Base-by-base conservation (phyloP, 2,797 vertebrate species). In the Schizopygopsis malacanthus region DNA sequence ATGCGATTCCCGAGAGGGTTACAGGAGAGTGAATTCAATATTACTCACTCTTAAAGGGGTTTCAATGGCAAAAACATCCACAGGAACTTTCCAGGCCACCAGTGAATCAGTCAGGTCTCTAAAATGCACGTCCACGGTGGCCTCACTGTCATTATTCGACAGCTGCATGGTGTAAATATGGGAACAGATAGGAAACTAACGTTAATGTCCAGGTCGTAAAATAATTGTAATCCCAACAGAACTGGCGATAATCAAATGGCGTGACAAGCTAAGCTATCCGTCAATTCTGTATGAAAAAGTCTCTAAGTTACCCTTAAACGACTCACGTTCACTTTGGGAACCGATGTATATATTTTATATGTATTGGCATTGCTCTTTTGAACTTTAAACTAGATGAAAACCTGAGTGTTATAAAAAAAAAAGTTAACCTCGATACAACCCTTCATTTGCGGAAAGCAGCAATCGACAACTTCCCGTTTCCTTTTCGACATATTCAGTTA, bases 111-210 rank as follows among this genome's bases (percentile, higher is more conserved):
- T 92, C 1, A 94, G 82, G 25, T 95, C 94, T 0, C 92, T 95
- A 13, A 96, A 94, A 81, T 94, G 90, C n/a, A 96, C 95, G 9
- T 94, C 93, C 0, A 95, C 92, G 5, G 92, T 92, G 18, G 93
- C 91, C 82, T 94, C 92, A 0, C 63, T 81, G 15, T 61, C 61
- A 2, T 90, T 90, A 83, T 89, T 90, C 1, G 89, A 67, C 54
- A 88, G 87, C 89, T 95, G 92, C 94, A 95, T 94, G n/a, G 56
- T 65, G 61, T 77, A 78, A 61, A 63, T 72, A 70, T 54, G 18
- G 43, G 3, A 69, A 69, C 18, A 18, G 15, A 28, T 20, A 63
- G n/a, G 45, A 52, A 52, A 76, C 20, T 12, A 33, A 33, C 33
- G 33, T 33, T 33, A 67, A 6, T 69, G 4, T 52, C 43, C 15